Evolutionary conservation across 2,888 invertebrate species (phyloP), one percentile per base, ranked within the genome.

Genomic region (Diplolepis rosae): DNA sequence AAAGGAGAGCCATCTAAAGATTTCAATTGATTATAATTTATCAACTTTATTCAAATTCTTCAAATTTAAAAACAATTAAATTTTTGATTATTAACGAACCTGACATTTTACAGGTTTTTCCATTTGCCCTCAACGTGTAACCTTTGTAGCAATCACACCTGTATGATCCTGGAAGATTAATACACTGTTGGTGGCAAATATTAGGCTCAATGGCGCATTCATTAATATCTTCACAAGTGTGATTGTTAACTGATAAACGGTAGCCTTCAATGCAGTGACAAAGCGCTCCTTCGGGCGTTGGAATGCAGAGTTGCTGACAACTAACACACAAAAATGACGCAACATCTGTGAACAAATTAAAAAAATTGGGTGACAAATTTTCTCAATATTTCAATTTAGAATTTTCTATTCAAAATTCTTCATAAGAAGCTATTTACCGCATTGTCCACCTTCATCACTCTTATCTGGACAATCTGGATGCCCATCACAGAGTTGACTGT

Each of bases 181-280:
- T 67, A 32, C 87, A 87, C 3, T 78, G 74, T 69, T 87, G 82
- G 1, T 83, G 83, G 65, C 93, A 93, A 71, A 88, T 90, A 1
- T 90, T 92, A 13, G 85, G 79, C 27, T 90, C 90, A 13, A 87
- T 87, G 4, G 85, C 79, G 75, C 92, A 92, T 79, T 92, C 92
- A 83, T 93, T 91, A 18, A 92, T 85, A 82, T 91, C 91, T 32
- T 83, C 85, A 74, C 90, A 91, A 42, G 79, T 81, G n/a, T 78
- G 77, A 56, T 84, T 84, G 68, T 90, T 88, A 0, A 83, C 79
- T 11, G 84, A 79, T 7, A 91, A 79, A 13, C 88, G 80, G 74
- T 89, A 91, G 3, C 90, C 93, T 1, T 83, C 73, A 11, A 90
- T 90, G 80, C 93, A 93, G n/a, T 88, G 85, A 80, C 93, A 93